phyloP scores from a whole-genome alignment of 2,888 invertebrate species.

The Ectemnius lituratus region DNA sequence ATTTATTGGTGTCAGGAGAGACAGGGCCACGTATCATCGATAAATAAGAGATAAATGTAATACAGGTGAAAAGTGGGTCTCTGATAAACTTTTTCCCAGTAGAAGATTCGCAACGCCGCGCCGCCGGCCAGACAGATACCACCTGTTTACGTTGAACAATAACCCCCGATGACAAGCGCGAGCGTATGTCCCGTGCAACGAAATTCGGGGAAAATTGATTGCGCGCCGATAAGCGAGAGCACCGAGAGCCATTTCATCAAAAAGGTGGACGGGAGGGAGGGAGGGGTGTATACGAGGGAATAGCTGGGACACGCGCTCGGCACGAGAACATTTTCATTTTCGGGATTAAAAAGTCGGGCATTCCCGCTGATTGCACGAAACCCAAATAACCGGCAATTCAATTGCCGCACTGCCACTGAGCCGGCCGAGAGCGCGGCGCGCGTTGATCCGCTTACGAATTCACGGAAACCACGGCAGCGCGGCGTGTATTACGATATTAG shows the following conservation, averaged over 20 bases:
- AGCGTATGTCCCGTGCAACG: constrained; percentile 1
- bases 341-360: constrained; percentile 5
- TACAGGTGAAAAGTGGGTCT: constrained; percentile 3
- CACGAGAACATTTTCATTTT: neutral
- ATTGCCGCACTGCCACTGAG: constrained; percentile 34
- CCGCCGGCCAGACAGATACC: neutral
- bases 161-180: neutral
- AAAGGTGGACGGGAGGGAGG: no score
- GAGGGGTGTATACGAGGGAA: neutral
- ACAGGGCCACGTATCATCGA: neutral
- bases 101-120: neutral
- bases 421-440: constrained; percentile 14
- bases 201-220: constrained; percentile 40
- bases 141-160: constrained; percentile 1
- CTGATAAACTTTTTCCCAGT: neutral
- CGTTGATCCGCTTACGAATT: constrained; percentile 31
- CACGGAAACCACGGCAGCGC: neutral
- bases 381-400: no score
- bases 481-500: constrained; percentile 13
- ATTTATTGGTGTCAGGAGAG: neutral
- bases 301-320: no score
- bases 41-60: neutral
- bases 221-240: constrained; percentile 25
- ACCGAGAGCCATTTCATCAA: neutral
- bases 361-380: constrained; percentile 2